Evolutionary conservation across 2,797 vertebrate genomes (phyloP), one percentile per base, ranked within the genome.

Genomic region (Acropternis orthonyx): DNA sequence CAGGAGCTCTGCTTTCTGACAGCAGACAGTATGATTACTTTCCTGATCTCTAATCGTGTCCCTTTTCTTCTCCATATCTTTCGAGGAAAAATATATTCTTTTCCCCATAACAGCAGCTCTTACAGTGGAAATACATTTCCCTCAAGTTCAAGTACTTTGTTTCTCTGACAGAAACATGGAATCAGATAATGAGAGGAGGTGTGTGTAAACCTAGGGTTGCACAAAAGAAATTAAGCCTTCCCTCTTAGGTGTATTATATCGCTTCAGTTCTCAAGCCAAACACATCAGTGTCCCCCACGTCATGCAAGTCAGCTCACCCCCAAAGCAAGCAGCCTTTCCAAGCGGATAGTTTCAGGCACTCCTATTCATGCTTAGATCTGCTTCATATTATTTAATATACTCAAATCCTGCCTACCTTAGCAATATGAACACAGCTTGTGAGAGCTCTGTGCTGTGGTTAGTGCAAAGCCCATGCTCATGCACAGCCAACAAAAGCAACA

Each of bases 401-500:
- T 73, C 43, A 67, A 54, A 62, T 51, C 21, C 44, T 77, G 52
- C n/a, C 72, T 71, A 30, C 28, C 28, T 79, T 48, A 52, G 67
- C 52, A 59, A 39, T 12, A 76, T 10, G 61, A 81, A 46, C 28
- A 34, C 59, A 63, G 37, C 19, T 67, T 74, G 44, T 30, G 63
- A 28, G 48, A 85, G 19, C 59, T 63, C 3, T 34, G 39, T 43
- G 18, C 52, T 43, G 26, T 17, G 65, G 43, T 68, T 72, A 81
- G 71, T 66, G 34, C 41, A 73, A 93, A 80, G 28, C n/a, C 76
- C 15, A 9, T 39, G 30, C 6, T 75, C 26, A 12, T 12, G 59
- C 17, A 34, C 14, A 74, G 81, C 75, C 81, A 96, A 91, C 19
- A 80, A 89, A 96, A 95, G 62, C 62, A 81, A 63, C 51, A 28